These are phyloP conservation scores for Sparus aurata DNA, from an alignment of 2,797 vertebrate genomes.

Conservation along the genomic window DNA sequence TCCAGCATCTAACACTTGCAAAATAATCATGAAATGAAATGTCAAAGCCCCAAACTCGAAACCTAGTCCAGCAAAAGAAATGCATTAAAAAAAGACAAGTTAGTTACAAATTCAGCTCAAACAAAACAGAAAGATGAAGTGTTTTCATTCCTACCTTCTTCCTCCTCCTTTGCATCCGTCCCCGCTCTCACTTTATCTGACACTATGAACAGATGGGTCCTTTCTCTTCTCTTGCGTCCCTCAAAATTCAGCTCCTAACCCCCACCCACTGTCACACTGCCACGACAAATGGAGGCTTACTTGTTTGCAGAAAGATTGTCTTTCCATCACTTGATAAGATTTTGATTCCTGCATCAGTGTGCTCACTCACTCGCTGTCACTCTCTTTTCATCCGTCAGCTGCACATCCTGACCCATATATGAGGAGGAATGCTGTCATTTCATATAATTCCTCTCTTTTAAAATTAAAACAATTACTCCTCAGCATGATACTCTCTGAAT, in stretches of 20 bases:
- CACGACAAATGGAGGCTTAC: conserved; percentile 18
- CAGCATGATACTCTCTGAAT: background rate
- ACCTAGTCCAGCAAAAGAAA: background rate
- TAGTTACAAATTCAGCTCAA: background rate
- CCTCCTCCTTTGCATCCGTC: conserved; percentile 24
- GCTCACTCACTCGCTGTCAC: background rate
- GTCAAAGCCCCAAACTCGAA: background rate
- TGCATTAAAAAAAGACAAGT: background rate
- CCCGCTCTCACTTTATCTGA: conserved; percentile 27
- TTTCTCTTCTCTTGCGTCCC: conserved; percentile 60
- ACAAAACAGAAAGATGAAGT: background rate
- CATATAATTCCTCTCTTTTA: background rate
- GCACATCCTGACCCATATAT: background rate
- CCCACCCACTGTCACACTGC: conserved; percentile 34
- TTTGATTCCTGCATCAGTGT: background rate
- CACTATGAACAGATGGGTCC: conserved; percentile 77
- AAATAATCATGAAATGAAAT: background rate
- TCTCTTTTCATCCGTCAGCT: background rate
- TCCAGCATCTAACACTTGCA: background rate
- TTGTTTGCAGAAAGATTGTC: conserved; percentile 23
- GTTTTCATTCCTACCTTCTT: conserved; percentile 57
- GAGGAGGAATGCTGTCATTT: background rate
- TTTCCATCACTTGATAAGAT: conserved; percentile 3
- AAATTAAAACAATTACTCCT: conserved; percentile 28
- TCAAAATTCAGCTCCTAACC: conserved; percentile 34